Evolutionary conservation across 2,797 vertebrate species (phyloP).

Genomic region (Typhlichthys subterraneus): DNA sequence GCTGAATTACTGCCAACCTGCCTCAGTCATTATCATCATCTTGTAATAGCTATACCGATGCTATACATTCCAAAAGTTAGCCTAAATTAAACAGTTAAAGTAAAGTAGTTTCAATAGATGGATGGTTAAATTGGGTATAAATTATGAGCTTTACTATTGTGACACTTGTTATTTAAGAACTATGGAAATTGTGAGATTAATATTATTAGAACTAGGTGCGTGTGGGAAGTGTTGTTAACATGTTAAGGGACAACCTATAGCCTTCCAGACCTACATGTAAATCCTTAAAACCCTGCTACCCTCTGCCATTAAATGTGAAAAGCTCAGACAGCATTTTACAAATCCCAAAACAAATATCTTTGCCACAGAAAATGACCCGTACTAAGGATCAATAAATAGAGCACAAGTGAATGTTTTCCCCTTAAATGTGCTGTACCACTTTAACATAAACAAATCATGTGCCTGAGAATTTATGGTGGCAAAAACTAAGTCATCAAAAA

Average conservation of each 20-base stretch:
- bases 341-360: background rate
- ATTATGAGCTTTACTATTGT: background rate
- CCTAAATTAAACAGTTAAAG: conserved; percentile 19
- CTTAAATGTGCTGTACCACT: conserved; percentile 4
- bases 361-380: background rate
- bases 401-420: conserved; percentile 10
- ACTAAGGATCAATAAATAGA: conserved; percentile 11
- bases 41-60: conserved; percentile 30
- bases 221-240: background rate
- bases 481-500: conserved; percentile 4
- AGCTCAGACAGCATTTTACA: background rate
- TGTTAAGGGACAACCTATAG: background rate
- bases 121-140: too few relatives aligned
- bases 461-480: conserved; percentile 24
- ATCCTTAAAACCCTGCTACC: background rate
- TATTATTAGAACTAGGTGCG: background rate
- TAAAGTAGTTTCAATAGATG: conserved; percentile 33
- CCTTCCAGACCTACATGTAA: too few relatives aligned
- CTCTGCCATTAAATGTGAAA: conserved; percentile 20
- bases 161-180: background rate
- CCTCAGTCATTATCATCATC: conserved; percentile 37
- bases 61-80: conserved; percentile 44
- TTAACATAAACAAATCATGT: conserved; percentile 20
- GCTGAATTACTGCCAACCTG: conserved; percentile 29
- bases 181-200: background rate